Evolutionary conservation across 2,888 invertebrate species (phyloP).

Genomic region (Icerya purchasi): DNA sequence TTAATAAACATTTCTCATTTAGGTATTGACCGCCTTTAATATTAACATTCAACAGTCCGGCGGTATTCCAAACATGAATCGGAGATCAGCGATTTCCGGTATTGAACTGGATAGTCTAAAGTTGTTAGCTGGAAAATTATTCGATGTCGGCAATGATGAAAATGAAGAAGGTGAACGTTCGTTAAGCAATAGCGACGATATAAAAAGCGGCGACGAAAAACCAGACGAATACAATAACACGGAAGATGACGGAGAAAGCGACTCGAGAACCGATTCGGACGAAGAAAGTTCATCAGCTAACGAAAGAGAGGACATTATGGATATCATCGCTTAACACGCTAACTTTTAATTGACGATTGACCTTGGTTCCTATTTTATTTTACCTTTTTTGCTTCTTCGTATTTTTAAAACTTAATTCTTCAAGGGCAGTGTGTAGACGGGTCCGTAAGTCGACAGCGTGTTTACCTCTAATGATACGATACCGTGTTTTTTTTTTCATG

Average conservation of each 20-base stretch:
- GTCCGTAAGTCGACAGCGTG: too few species aligned
- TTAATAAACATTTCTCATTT: not conserved
- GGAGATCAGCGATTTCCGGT: slow-evolving; percentile 7
- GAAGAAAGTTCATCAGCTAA: too few species aligned
- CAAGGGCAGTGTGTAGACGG: too few species aligned
- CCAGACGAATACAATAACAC: not conserved
- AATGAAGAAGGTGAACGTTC: not conserved
- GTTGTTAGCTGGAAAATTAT: not conserved
- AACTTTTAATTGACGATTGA: too few species aligned
- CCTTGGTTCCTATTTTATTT: too few species aligned
- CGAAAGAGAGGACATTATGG: too few species aligned
- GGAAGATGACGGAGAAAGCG: not conserved
- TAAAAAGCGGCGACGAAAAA: not conserved
- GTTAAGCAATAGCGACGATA: not conserved
- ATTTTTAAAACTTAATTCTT: too few species aligned
- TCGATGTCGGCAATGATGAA: not conserved
- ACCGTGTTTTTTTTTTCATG: too few species aligned
- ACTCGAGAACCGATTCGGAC: not conserved
- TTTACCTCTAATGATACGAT: too few species aligned
- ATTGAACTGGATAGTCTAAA: slow-evolving; percentile 6
- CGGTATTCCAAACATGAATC: slow-evolving; percentile 4
- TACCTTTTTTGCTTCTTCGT: too few species aligned
- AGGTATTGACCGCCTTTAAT: slow-evolving; percentile 2
- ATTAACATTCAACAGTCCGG: not conserved
- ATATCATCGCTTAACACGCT: too few species aligned